Conservation (phyloP, 2,797 vertebrate genomes). For the Fratercula arctica region DNA sequence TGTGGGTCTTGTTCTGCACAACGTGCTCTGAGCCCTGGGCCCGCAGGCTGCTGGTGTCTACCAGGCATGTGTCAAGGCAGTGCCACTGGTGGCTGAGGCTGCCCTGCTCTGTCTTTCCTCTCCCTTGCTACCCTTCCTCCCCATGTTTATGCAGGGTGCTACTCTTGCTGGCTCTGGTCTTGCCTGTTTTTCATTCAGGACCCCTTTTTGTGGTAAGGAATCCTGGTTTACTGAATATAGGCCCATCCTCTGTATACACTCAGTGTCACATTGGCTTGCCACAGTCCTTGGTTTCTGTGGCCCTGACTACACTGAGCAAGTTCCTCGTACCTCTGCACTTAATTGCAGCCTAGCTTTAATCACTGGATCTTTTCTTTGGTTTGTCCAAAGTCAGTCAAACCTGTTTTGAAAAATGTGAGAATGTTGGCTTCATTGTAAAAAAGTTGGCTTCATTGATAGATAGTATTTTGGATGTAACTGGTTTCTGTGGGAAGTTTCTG, state of each 20-base stretch:
- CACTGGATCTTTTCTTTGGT: neutral
- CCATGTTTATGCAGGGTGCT: neutral
- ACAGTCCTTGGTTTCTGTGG: neutral
- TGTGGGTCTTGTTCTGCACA: neutral
- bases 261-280: neutral
- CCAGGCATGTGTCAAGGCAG: neutral
- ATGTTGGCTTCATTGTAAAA: neutral
- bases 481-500: neutral
- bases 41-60: neutral
- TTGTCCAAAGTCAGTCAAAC: neutral
- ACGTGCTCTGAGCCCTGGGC: accelerated
- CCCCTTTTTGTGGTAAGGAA: neutral
- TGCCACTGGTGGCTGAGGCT: neutral
- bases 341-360: neutral
- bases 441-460: neutral
- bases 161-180: neutral
- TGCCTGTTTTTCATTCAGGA: neutral
- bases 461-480: neutral
- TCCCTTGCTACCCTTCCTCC: neutral
- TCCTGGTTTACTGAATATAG: neutral
- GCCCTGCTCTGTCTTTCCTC: neutral
- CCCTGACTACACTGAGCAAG: neutral
- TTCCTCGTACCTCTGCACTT: neutral
- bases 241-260: accelerated
- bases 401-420: neutral